Evolutionary conservation across 2,888 invertebrate species (phyloP).

Genomic region (Oscheius sp.): DNA sequence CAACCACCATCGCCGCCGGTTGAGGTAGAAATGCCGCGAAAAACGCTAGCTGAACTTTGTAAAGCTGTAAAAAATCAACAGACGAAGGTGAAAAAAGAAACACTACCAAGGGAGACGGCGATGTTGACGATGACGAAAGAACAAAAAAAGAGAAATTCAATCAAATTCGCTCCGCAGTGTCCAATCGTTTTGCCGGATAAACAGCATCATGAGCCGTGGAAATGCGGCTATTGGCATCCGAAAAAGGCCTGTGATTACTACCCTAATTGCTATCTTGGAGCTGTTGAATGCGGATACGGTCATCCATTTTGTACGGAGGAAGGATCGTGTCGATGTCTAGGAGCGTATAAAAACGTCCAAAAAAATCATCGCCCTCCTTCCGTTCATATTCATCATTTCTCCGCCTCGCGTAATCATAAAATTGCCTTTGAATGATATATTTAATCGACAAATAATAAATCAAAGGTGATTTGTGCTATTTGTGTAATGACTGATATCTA

Average conservation of each 20-base stretch:
- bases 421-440: no score
- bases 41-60: constrained; percentile 1
- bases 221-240: constrained; percentile 20
- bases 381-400: no score
- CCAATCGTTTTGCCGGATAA: not conserved
- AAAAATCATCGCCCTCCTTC: constrained; percentile 21
- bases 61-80: not conserved
- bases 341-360: not conserved
- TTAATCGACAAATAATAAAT: no score
- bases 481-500: no score
- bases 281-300: constrained; percentile 6
- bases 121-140: no score
- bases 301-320: constrained; percentile 13
- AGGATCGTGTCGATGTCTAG: not conserved
- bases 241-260: constrained; percentile 12
- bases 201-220: not conserved
- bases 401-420: no score
- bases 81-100: not conserved
- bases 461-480: no score
- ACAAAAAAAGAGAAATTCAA: not conserved
- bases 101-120: not conserved
- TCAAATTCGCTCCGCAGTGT: constrained; percentile 24
- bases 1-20: not conserved
- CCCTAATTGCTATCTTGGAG: constrained; percentile 1
- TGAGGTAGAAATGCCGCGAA: not conserved